phyloP scores from a whole-genome alignment of 2,797 vertebrate species.

The Ammospiza maritima region DNA sequence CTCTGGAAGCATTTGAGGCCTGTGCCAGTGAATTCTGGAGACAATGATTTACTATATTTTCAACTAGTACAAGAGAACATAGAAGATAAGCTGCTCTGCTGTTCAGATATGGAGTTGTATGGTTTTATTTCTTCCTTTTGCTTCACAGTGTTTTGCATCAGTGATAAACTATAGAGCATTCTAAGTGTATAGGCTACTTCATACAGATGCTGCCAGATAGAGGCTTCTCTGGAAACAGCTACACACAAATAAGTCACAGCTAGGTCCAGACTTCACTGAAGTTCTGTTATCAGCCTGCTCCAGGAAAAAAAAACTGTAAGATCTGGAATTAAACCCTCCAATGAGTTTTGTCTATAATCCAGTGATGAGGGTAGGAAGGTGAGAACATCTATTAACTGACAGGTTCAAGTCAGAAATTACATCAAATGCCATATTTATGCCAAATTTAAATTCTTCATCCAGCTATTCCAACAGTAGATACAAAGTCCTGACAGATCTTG shows the following conservation, averaged over 20 bases:
- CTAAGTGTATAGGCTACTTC: neutral
- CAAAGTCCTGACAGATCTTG: neutral
- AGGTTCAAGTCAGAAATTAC: neutral
- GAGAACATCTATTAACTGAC: neutral
- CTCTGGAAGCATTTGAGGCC: neutral
- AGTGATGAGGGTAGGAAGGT: neutral
- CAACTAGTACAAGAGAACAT: neutral
- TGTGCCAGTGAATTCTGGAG: neutral
- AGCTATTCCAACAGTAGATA: neutral
- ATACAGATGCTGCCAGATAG: neutral
- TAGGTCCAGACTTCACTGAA: neutral
- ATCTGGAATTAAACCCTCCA: neutral
- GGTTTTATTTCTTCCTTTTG: neutral
- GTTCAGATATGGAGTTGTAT: neutral
- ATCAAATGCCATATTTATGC: neutral
- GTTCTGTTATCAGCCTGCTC: neutral
- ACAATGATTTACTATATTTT: neutral
- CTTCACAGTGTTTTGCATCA: neutral
- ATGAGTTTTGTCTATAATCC: neutral
- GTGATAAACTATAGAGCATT: neutral
- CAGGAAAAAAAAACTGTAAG: rapidly evolving
- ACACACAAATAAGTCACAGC: neutral
- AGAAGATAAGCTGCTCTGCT: neutral
- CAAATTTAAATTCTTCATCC: neutral
- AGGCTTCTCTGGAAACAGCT: neutral